Percentiles rank a stretch among this genome's conserved stretches.
Evolutionary conservation across 2,888 invertebrate species (phyloP).

Genomic region (Cheiracanthium punctorium): DNA sequence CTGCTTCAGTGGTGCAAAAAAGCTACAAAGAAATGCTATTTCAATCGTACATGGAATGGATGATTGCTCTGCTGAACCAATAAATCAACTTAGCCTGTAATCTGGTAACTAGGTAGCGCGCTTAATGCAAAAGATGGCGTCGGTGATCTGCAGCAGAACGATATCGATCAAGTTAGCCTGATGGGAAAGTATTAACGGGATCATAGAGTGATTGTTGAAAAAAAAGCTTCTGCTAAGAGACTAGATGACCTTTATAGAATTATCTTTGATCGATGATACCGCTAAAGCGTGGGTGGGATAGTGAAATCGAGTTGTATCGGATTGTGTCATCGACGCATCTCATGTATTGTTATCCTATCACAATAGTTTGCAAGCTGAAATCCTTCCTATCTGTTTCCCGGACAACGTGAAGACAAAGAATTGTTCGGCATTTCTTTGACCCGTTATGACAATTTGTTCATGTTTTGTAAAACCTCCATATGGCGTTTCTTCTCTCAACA

Average conservation of each 20-base stretch:
- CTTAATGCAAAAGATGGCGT: conserved; percentile 25
- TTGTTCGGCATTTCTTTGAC: too few relatives aligned
- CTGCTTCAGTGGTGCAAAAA: too few relatives aligned
- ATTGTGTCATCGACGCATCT: not conserved
- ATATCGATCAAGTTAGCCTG: conserved; percentile 52
- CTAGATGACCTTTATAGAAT: conserved; percentile 39
- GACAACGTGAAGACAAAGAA: not conserved
- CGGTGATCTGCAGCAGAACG: conserved; percentile 19
- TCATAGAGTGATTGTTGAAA: conserved; percentile 33
- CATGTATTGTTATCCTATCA: not conserved
- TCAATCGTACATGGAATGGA: not conserved
- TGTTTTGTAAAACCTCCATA: too few relatives aligned
- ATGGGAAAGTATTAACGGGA: conserved; percentile 28
- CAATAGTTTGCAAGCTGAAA: not conserved
- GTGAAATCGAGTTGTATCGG: not conserved
- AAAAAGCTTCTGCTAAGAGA: conserved; percentile 28
- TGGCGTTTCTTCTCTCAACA: too few relatives aligned
- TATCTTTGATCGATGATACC: conserved; percentile 40
- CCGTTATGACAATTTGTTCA: too few relatives aligned
- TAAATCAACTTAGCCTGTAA: not conserved
- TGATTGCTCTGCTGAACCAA: not conserved
- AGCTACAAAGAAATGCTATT: not conserved
- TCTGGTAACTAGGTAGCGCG: not conserved
- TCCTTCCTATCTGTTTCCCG: not conserved
- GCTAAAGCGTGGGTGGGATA: not conserved